Evolutionary conservation across 2,113 vertebrate species (phyloP), one percentile per base, ranked within the genome.

Genomic region (Elephantulus edwardii): DNA sequence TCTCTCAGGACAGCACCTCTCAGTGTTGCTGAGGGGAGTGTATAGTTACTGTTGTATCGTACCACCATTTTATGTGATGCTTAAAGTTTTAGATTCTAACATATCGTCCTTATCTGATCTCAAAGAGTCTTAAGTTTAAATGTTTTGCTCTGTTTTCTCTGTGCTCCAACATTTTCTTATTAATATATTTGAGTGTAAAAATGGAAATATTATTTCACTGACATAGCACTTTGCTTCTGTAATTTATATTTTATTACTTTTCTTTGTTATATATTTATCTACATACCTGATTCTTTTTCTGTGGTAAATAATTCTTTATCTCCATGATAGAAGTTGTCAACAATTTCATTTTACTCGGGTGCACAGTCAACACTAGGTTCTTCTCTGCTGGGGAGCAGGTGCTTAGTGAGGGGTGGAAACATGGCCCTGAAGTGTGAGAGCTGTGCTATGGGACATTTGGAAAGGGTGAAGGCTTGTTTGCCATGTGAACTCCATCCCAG

Each of bases 111-210:
- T 35, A 46, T 78, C 68, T 8, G 38, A 1, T 68, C 50, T 91
- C 50, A 91, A n/a, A 93, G 28, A 91, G 19, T 70, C n/a, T 56
- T 85, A 44, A 17, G 17, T 75, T 74, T n/a, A 79, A 40, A 33
- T 77, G 22, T 35, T 10, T 40, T 40, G 6, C 42, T 10, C 68
- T 46, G 70, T 68, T 46, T n/a, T 76, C 56, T 5, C 19, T 16
- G 5, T 22, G 11, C 8, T 87, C 20, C 17, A 46, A 13, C 48
- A 77, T 92, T 94, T 93, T 90, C 54, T 82, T 60, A 56, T 82
- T 54, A 85, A 75, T 17, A 83, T 88, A 80, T 91, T 60, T 35
- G 88, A 95, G 68, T 42, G 68, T 48, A 74, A 76, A 93, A 71
- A 48, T 13, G 33, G 64, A 72, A 66, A 60, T 13, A 71, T 60